Evolutionary conservation across 2,797 vertebrate genomes (phyloP), one percentile per base, ranked within the genome.

Genomic region (Esox masquinongy): DNA sequence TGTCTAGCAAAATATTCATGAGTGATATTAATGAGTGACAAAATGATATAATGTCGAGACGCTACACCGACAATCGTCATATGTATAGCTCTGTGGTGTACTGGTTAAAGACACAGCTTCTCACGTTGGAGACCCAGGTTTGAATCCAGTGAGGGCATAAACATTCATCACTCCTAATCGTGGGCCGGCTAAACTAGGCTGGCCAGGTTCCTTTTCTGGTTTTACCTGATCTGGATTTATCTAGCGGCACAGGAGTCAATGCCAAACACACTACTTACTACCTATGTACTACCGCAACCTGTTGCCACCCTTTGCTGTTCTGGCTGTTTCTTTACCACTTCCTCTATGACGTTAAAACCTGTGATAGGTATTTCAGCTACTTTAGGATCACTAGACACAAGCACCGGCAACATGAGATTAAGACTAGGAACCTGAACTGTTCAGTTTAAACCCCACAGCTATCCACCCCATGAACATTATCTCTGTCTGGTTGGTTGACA

Each of bases 361-460:
- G 76, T 72, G 22, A 76, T 76, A 15, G 73, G 77, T 3, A 76
- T 29, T 29, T 82, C 66, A n/a, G 59, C 73, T 19, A 78, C 73
- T 68, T 71, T 67, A 16, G 61, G 74, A 36, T 76, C 51, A 68
- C 69, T 70, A 3, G 74, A 75, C 14, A 79, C 77, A 14, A 79
- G 68, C 11, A 74, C 69, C 17, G 80, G 77, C 26, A 78, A 34
- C n/a, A 56, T 31, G 4, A 75, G 16, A 24, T 53, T 69, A 16
- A 16, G 12, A 16, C 72, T 78, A 12, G 64, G 8, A 59, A 34
- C 66, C 71, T 29, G 34, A 22, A 17, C 72, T 19, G 14, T 17
- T 47, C n/a, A 78, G 66, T 61, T 73, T 68, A 6, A 77, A 59
- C 19, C 50, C 77, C 9, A 78, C 36, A 43, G 64, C 34, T 49